Evolutionary conservation across 2,113 vertebrate genomes (phyloP), one percentile per base, ranked within the genome.

Genomic region (Brachypteracias leptosomus): DNA sequence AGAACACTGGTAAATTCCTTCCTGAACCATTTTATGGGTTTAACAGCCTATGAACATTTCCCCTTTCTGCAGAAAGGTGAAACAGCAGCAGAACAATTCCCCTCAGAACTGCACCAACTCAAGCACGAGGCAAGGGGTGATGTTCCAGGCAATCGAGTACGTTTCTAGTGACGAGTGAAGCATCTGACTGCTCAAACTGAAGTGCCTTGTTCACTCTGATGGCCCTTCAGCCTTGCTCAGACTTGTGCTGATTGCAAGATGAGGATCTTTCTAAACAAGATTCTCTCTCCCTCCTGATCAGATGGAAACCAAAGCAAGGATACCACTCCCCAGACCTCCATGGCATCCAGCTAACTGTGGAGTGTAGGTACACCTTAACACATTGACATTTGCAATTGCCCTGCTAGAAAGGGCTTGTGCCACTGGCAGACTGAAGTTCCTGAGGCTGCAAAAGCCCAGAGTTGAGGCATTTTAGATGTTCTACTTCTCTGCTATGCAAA

Each of bases 11-110:
- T 16, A 76, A 20, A 36, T 24, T 62, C 68, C 31, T 29, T n/a
- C 51, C 58, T 2, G 0, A 42, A 13, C 2, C 10, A 3, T 47
- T 74, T 7, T 11, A 21, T 2, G 26, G 70, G 28, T 10, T 10
- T 10, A 28, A 9, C 6, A 83, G 54, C 62, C 54, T 8, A 5
- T 6, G 59, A 38, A 25, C 35, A 3, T 17, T 72, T 72, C 61
- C 73, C 62, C 12, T 70, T 57, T 40, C 22, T 52, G 68, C 90
- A 71, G 72, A 40, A 86, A 61, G 4, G 10, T 65, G 52, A 52
- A 82, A 18, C 18, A 36, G 47, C 52, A 85, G 81, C 4, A 2
- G 26, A 75, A 36, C 0, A 0, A 47, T 31, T 8, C 31, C 44
- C 52, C 14, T 6, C 11, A 47, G 81, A 79, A 28, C 74, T 0